Evolutionary conservation across 2,113 vertebrate genomes (phyloP).

Genomic region (Cephalopholis sonnerati): DNA sequence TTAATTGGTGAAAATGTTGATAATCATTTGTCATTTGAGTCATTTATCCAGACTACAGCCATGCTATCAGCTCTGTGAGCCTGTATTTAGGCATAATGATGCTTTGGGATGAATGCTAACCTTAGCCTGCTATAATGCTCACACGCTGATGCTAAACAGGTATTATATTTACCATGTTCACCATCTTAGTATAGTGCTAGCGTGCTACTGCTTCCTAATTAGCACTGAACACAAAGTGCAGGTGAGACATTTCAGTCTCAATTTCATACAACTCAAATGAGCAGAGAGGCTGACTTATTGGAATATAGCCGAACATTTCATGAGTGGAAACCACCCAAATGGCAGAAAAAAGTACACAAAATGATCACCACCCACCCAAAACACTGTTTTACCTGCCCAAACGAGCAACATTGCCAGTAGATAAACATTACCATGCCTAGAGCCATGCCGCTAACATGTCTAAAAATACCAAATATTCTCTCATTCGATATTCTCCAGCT

Average conservation of each 20-base stretch:
- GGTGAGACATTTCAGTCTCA: too few relatives aligned
- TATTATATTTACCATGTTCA: too few relatives aligned
- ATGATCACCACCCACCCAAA: too few relatives aligned
- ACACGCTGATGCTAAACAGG: neutral
- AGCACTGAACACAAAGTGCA: too few relatives aligned
- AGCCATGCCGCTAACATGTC: neutral
- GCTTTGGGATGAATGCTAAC: neutral
- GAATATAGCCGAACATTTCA: too few relatives aligned
- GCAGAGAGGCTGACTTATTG: too few relatives aligned
- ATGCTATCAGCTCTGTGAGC: neutral
- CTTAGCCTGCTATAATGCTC: neutral
- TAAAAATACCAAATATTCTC: neutral
- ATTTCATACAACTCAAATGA: too few relatives aligned
- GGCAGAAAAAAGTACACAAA: too few relatives aligned
- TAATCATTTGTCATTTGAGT: neutral
- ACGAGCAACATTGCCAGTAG: neutral
- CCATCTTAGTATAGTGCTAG: too few relatives aligned
- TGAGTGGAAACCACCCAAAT: too few relatives aligned
- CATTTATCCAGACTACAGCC: neutral
- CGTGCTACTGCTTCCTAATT: too few relatives aligned
- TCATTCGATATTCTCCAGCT: neutral
- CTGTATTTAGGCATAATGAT: neutral
- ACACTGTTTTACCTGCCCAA: neutral
- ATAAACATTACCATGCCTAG: neutral
- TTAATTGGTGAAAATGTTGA: neutral